Base-by-base conservation (phyloP, 2,113 vertebrate species). In the Dasypus novemcinctus region DNA sequence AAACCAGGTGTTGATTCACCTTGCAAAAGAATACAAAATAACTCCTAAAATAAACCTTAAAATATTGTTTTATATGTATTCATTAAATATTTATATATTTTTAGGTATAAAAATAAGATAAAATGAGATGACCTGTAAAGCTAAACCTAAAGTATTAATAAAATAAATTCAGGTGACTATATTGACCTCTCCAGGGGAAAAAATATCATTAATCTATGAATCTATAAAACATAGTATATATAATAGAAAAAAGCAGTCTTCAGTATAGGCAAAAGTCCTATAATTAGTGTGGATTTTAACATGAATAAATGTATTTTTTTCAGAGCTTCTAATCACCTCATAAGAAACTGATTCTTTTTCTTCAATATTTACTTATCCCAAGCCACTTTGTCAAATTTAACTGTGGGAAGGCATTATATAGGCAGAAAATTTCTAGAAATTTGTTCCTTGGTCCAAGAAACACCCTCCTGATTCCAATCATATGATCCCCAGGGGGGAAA, bases 21-120 rank as follows among this genome's bases (percentile, higher is more conserved):
- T 82, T 87, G 57, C 7, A 79, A 88, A 82, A 72, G 61, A 66
- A 76, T 14, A 61, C 25, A 80, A 43, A 3, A 38, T 72, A 82
- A 61, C 38, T 96, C 14, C 66, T 79, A 23, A 94, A 81, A 72
- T 61, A 79, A 94, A 63, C 27, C 31, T 49, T 69, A 97, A 83
- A 4, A 41, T 52, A 72, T 74, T 90, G 23, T 57, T 71, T 6
- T 66, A 25, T 17, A 31, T 52, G 11, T 43, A 36, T 64, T 83
- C 88, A 38, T 85, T 33, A 88, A 94, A 88, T 3, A 31, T 64
- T 25, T 29, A 1, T 29, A 38, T 36, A 59, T 31, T 54, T 72
- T 82, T 76, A 66, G 25, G 1, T 29, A 49, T 29, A 84, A 88
- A 93, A 27, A 54, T 20, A 52, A 38, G 41, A 64, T 17, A 81